These are phyloP conservation scores for Athalia circularis DNA, from an alignment of 2,888 invertebrate genomes.

Conservation along the genomic window DNA sequence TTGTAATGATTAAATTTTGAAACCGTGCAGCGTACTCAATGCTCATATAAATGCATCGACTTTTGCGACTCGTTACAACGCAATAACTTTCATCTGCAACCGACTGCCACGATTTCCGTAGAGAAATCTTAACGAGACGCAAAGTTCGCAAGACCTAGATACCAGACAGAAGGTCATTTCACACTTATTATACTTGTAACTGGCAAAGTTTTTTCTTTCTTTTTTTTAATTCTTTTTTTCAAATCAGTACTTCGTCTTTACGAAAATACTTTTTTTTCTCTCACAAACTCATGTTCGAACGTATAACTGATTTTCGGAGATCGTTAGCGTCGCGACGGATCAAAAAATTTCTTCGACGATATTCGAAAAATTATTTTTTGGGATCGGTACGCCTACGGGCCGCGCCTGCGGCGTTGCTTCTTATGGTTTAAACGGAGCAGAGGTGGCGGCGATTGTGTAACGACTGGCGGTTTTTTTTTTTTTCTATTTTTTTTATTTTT, in stretches of 20 bases:
- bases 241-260: too few relatives aligned
- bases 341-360: too few relatives aligned
- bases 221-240: not conserved
- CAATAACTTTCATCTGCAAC: not conserved
- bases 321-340: too few relatives aligned
- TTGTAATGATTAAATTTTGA: too few relatives aligned
- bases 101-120: not conserved
- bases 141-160: not conserved
- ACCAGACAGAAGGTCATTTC: not conserved
- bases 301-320: too few relatives aligned
- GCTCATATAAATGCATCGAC: not conserved
- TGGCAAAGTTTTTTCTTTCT: not conserved
- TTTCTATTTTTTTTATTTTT: not conserved
- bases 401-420: not conserved
- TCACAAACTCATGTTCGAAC: too few relatives aligned
- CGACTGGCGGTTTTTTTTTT: not conserved
- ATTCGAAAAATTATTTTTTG: not conserved
- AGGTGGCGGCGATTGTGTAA: not conserved
- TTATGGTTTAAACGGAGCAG: not conserved
- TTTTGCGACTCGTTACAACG: not conserved
- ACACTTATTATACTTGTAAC: too few relatives aligned
- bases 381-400: slow-evolving; percentile 8
- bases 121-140: slow-evolving; percentile 5
- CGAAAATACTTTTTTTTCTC: too few relatives aligned
- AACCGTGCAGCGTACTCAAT: not conserved